phyloP scores from a whole-genome alignment of 2,888 invertebrate genomes.

The Hirtodrosophila histrioides region DNA sequence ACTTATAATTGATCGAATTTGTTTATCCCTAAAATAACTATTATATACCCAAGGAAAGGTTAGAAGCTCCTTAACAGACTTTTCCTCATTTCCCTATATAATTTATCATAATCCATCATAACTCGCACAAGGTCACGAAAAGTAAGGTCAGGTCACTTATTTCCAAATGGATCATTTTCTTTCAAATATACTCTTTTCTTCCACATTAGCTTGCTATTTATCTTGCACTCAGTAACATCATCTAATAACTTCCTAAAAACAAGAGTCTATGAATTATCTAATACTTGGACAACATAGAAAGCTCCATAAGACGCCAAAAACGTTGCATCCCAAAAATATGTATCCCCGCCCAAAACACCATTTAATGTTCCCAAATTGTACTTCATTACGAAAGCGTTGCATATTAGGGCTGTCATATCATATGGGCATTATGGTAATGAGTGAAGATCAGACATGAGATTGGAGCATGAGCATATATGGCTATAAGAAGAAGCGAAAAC shows the following conservation, averaged over 20 bases:
- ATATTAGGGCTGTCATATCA: constrained; percentile 63
- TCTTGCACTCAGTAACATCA: constrained; percentile 17
- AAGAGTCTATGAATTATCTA: constrained; percentile 25
- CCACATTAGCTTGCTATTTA: constrained; percentile 1
- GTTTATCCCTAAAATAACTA: no score
- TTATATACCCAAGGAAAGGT: no score
- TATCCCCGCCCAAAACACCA: constrained; percentile 16
- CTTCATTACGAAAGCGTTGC: constrained; percentile 54
- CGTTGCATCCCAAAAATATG: constrained; percentile 8
- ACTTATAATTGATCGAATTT: no score
- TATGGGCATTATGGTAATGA: constrained; percentile 69
- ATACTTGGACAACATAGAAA: constrained; percentile 56
- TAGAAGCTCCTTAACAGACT: no score
- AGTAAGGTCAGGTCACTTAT: not conserved
- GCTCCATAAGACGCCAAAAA: constrained; percentile 32
- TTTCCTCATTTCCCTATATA: no score
- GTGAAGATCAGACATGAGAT: constrained; percentile 54
- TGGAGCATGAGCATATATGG: constrained; percentile 20
- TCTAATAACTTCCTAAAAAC: constrained; percentile 16
- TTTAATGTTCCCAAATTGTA: constrained; percentile 33
- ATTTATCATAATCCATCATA: no score
- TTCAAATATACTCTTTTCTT: constrained; percentile 10
- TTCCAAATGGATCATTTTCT: constrained; percentile 1
- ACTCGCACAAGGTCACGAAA: no score
- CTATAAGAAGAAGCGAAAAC: constrained; percentile 47